Evolutionary conservation across 2,797 vertebrate genomes (phyloP), one percentile per base, ranked within the genome.

Genomic region (Malurus splendens): DNA sequence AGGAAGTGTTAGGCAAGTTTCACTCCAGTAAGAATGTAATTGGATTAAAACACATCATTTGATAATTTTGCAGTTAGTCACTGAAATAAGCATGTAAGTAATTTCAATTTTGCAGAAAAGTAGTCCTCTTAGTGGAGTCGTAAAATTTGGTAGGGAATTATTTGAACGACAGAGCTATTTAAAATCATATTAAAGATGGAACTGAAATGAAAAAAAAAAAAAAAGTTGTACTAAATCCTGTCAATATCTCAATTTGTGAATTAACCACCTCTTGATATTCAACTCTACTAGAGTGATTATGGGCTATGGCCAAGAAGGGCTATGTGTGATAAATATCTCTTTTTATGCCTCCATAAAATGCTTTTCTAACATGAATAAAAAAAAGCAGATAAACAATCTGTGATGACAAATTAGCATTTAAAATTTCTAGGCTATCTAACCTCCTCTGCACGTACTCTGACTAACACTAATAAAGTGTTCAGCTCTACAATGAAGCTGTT

Each of bases 41-140:
- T 97, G 96, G 96, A 97, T 96, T 96, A 96, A 96, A 94, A 93
- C 25, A 85, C 91, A 90, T 91, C 89, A 93, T 95, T 96, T 96
- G 96, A 91, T 96, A 97, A 97, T 96, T 95, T 94, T 93, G 91
- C 82, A 93, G 94, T 93, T 94, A 96, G 95, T 91, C 92, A 86
- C 93, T 3, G 57, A 93, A 96, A 96, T 72, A 95, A 96, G 94
- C 93, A 89, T 33, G 76, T 39, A 86, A 94, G 91, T 90, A 93
- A 92, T 95, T 95, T 90, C 90, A 96, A 90, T 96, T 96, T 96
- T 90, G 95, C 94, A 96, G 93, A 94, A 92, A 94, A 94, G 90
- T 59, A 95, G 93, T 95, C 90, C 89, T 95, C 93, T 95, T 83
- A 91, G 91, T 4, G 2, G 65, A 72, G 81, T 72, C 14, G 6